A percentile compares a stretch with the other conserved stretches of the same genome.
Conservation (phyloP, 2,113 vertebrate genomes). For the Vicugna pacos region DNA sequence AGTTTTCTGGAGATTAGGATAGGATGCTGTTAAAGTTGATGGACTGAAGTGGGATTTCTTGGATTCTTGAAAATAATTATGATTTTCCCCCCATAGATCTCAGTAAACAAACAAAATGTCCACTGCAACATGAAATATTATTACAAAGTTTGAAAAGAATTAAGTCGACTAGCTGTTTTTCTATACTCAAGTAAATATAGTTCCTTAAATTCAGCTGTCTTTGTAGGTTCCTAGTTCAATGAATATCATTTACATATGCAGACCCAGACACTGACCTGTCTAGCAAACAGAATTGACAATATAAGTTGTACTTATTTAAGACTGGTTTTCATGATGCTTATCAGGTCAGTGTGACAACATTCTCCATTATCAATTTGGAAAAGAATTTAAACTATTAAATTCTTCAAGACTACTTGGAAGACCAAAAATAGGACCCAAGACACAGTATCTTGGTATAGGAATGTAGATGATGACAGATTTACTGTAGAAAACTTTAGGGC, state of each 20-base stretch:
- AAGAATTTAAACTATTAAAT: background rate
- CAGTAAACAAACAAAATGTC: background rate
- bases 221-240: background rate
- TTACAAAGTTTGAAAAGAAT: background rate
- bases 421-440: background rate
- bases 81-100: background rate
- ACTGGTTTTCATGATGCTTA: background rate
- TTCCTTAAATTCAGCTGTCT: background rate
- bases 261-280: background rate
- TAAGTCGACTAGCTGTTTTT: background rate
- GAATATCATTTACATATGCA: background rate
- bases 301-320: background rate
- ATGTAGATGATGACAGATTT: background rate
- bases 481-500: background rate
- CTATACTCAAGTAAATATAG: background rate
- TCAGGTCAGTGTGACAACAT: background rate
- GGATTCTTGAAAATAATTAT: conserved; percentile 11
- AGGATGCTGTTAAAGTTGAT: background rate
- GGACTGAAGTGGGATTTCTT: background rate
- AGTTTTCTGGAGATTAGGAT: background rate
- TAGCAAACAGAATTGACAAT: background rate
- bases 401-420: conserved; percentile 10
- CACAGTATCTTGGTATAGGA: background rate
- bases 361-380: background rate
- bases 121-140: background rate